A percentile compares a stretch with the other conserved stretches of the same genome.
phyloP scores from a whole-genome alignment of 2,797 vertebrate species.

The Chelonia mydas region DNA sequence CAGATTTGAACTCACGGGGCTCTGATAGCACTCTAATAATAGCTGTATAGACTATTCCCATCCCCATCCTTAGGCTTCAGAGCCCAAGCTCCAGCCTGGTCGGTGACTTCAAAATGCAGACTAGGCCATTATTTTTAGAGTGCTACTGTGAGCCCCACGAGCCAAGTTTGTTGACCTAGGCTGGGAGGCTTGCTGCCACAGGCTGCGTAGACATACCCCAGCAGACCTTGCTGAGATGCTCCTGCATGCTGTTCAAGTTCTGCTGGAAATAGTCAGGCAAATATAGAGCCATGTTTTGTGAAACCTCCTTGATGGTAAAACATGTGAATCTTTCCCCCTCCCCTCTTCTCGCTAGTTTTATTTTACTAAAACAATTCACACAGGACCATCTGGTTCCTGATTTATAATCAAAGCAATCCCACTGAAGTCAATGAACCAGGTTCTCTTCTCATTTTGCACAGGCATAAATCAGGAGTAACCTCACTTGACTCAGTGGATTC shows the following conservation, averaged over 20 bases:
- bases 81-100: too few relatives aligned
- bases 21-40: too few relatives aligned
- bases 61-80: too few relatives aligned
- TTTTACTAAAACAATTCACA: not conserved
- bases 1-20: too few relatives aligned
- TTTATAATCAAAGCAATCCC: not conserved
- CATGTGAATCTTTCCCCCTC: too few relatives aligned
- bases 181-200: too few relatives aligned
- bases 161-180: too few relatives aligned
- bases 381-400: not conserved
- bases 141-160: too few relatives aligned
- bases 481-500: not conserved
- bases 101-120: too few relatives aligned
- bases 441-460: not conserved
- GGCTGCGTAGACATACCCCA: too few relatives aligned
- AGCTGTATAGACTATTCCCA: too few relatives aligned
- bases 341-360: not conserved
- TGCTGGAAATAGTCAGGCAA: not conserved
- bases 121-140: too few relatives aligned
- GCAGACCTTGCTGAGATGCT: not conserved
- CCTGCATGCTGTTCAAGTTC: not conserved
- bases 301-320: not conserved
- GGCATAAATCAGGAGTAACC: not conserved
- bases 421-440: not conserved
- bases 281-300: not conserved